Evolutionary conservation across 2,113 vertebrate genomes (phyloP).

Genomic region (Carassius gibelio): DNA sequence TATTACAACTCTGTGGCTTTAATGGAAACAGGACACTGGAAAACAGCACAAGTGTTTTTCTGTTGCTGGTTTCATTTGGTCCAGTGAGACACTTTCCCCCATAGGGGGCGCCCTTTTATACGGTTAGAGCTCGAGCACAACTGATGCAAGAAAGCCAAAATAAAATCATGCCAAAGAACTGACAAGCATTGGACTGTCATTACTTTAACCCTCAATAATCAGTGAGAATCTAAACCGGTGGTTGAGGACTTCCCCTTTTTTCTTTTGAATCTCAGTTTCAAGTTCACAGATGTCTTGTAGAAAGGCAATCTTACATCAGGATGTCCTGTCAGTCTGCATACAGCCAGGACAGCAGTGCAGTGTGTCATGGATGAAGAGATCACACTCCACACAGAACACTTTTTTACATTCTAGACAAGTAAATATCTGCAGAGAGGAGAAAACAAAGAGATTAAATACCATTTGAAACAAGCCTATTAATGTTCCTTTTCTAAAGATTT

Average conservation of each 20-base stretch:
- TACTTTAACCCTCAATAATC: background rate
- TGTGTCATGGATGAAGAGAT: conserved; percentile 91
- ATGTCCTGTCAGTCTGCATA: conserved; percentile 75
- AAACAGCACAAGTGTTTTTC: background rate
- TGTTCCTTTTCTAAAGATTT: background rate
- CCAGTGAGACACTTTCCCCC: background rate
- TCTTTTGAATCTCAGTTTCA: background rate
- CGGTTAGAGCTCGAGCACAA: background rate
- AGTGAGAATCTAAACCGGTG: background rate
- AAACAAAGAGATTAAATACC: background rate
- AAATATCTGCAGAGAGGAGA: conserved; percentile 78
- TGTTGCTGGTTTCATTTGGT: background rate
- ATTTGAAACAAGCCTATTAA: background rate
- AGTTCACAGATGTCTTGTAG: background rate
- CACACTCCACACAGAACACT: conserved; percentile 91
- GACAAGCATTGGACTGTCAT: background rate
- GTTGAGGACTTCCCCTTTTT: background rate
- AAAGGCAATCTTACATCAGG: conserved; percentile 34
- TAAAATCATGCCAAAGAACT: background rate
- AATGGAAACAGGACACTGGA: background rate
- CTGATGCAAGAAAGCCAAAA: background rate
- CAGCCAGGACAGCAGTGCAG: conserved; percentile 96
- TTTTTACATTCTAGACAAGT: conserved; percentile 80
- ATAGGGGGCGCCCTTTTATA: conserved; percentile 1
- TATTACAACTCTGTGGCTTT: background rate